These are phyloP conservation scores for Leptarthrus brevirostris DNA, from an alignment of 2,888 invertebrate species.

Conservation along the genomic window DNA sequence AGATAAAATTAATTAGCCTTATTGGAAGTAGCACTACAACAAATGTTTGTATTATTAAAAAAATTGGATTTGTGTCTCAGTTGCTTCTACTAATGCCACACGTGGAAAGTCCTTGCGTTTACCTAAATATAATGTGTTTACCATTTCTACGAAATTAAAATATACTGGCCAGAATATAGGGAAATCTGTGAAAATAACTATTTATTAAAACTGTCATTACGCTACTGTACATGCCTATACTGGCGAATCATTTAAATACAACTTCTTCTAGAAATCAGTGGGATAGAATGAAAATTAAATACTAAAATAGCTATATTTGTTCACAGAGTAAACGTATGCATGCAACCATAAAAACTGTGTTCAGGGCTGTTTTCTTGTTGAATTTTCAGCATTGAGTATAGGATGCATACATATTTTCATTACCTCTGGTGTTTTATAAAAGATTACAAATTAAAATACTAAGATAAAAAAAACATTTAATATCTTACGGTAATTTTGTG, in stretches of 20 bases:
- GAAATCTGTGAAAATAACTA: neutral
- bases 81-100: slow-evolving; percentile 18
- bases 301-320: neutral
- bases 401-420: no score
- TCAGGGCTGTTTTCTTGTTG: no score
- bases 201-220: no score
- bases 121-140: neutral
- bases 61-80: slow-evolving; percentile 17
- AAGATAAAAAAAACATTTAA: neutral
- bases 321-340: no score
- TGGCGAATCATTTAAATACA: no score
- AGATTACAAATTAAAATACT: no score
- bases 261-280: slow-evolving; percentile 23
- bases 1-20: no score
- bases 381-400: no score
- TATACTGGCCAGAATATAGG: slow-evolving; percentile 21
- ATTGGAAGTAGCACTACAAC: slow-evolving; percentile 7
- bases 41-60: slow-evolving; percentile 6
- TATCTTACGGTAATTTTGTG: slow-evolving; percentile 26
- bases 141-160: neutral
- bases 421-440: neutral
- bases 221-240: no score
- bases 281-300: neutral
- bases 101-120: neutral
- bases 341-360: no score